Conservation (phyloP, 2,113 vertebrate genomes). For the Orcinus orca region DNA sequence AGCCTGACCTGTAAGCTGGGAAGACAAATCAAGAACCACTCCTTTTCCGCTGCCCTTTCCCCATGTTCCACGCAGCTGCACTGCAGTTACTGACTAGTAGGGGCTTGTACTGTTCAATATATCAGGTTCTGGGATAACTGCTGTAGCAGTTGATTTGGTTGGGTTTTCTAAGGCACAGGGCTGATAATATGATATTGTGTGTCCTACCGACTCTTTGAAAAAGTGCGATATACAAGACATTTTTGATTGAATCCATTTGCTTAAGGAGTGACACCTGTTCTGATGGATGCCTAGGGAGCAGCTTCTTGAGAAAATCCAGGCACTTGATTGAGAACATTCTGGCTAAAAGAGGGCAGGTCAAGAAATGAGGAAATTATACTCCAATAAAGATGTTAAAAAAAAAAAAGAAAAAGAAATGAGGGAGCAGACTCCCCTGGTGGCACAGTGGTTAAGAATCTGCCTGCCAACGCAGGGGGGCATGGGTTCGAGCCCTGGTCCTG, state of each 20-base stretch:
- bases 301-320: not conserved
- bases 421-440: too few relatives aligned
- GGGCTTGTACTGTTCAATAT: too few relatives aligned
- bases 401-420: too few relatives aligned
- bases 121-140: not conserved
- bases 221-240: not conserved
- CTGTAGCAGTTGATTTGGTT: not conserved
- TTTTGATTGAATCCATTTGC: not conserved
- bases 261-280: not conserved
- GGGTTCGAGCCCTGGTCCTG: too few relatives aligned
- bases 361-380: not conserved
- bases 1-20: not conserved
- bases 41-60: not conserved
- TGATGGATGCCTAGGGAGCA: not conserved
- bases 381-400: too few relatives aligned
- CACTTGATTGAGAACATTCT: not conserved
- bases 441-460: too few relatives aligned
- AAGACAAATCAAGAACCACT: not conserved
- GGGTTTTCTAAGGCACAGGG: not conserved
- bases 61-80: not conserved
- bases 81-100: not conserved
- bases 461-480: too few relatives aligned
- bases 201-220: not conserved
- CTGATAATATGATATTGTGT: not conserved
- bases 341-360: not conserved